Evolutionary conservation across 2,797 vertebrate genomes (phyloP), one percentile per base, ranked within the genome.

Genomic region (Sebastes steindachneri): DNA sequence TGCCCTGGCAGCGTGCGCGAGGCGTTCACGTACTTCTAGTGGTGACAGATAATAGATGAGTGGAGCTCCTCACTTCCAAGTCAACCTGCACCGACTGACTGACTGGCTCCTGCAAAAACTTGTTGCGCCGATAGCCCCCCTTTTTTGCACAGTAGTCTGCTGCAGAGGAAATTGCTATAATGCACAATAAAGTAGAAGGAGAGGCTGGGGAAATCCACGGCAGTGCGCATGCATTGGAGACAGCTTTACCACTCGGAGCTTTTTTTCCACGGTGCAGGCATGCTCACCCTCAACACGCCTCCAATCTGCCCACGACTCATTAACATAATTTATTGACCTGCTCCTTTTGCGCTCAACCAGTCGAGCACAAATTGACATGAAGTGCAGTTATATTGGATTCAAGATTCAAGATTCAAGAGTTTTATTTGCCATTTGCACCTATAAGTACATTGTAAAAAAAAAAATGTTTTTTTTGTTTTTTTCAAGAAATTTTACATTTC

Each of bases 281-380:
- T 62, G 83, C 87, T 60, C 82, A 85, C 84, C 83, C 89, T 91
- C 89, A 93, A 88, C 93, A 93, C 92, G 93, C 95, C 93, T 95
- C 93, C 92, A 88, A 87, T 82, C 80, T 81, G 83, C 62, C 75
- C 75, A 17, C 6, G 21, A 35, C 86, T 87, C 57, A 94, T 95
- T 93, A 91, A 83, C 93, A 93, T 93, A 92, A 94, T 92, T 87
- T 92, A 93, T 89, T 86, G 87, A 72, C 66, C 17, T 55, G 5
- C 75, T 80, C 73, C 78, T 21, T 80, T 63, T 33, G 45, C 45
- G 77, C 80, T 68, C 53, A 23, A 11, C 4, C 28, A 33, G 17
- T 35, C 4, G 7, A 48, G 29, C 1, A 5, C 51, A 41, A 9
- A 9, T 45, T 17, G 31, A 35, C 28, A 10, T 23, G 10, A 68